Evolutionary conservation across 1,140 invertebrate species (phyloP).

Genomic region (Drosophila virilis): DNA sequence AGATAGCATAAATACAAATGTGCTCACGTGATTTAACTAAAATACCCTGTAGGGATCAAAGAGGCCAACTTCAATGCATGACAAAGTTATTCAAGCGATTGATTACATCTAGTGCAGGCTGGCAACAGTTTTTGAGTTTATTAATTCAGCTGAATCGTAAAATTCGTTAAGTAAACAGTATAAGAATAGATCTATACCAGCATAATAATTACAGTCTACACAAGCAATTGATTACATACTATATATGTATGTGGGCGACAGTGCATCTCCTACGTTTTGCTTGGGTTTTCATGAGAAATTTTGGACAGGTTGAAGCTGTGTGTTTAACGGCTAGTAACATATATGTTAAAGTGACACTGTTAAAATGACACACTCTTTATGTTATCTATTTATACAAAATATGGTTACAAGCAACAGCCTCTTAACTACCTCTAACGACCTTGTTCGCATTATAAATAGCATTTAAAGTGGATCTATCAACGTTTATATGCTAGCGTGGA

Average conservation of each 20-base stretch:
- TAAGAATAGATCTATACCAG: background rate
- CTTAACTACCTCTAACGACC: too few species aligned
- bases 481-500: too few species aligned
- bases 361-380: too few species aligned
- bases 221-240: constrained; percentile 19
- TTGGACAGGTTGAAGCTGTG: too few species aligned
- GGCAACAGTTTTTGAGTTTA: constrained; percentile 28
- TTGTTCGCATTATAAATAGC: too few species aligned
- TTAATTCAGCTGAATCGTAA: constrained; percentile 64
- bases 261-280: background rate
- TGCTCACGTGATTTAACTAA: background rate
- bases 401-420: too few species aligned
- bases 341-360: too few species aligned
- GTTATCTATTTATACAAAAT: too few species aligned
- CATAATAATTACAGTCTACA: constrained; percentile 15
- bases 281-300: background rate
- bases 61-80: background rate
- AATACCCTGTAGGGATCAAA: background rate
- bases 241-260: constrained; percentile 18
- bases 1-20: too few species aligned
- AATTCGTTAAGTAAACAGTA: constrained; percentile 56
- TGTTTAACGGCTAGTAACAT: too few species aligned
- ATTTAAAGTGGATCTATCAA: too few species aligned
- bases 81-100: background rate
- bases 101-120: background rate